Conservation (phyloP, 2,113 vertebrate species). For the Proteles cristata region DNA sequence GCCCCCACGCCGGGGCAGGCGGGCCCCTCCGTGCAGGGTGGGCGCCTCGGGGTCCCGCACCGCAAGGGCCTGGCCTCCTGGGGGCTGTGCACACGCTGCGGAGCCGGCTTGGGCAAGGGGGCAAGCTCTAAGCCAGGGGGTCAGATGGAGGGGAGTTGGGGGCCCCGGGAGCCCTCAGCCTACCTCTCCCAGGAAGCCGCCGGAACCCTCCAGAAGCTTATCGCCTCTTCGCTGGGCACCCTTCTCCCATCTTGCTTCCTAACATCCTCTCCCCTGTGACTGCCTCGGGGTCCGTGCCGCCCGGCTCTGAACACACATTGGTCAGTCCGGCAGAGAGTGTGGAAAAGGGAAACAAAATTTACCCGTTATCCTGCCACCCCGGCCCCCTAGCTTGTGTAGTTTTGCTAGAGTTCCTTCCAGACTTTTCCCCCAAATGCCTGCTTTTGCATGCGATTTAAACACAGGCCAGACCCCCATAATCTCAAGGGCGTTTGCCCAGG, state of each 20-base stretch:
- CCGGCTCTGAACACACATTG: background rate
- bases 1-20: background rate
- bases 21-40: background rate
- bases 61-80: no score
- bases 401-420: background rate
- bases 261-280: background rate
- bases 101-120: background rate
- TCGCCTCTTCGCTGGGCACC: no score
- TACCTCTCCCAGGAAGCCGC: background rate
- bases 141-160: background rate
- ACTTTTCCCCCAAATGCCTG: background rate
- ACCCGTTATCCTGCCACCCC: accelerated
- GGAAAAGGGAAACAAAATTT: background rate
- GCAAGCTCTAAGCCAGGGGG: background rate
- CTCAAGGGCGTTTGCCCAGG: background rate
- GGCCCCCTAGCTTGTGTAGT: background rate
- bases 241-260: no score
- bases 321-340: background rate
- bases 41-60: background rate
- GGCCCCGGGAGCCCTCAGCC: accelerated
- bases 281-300: background rate
- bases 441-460: background rate
- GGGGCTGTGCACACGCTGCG: background rate
- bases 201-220: background rate
- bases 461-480: background rate